These are phyloP conservation scores for Goniozus legneri DNA, from an alignment of 1,140 invertebrate species.

Conservation along the genomic window DNA sequence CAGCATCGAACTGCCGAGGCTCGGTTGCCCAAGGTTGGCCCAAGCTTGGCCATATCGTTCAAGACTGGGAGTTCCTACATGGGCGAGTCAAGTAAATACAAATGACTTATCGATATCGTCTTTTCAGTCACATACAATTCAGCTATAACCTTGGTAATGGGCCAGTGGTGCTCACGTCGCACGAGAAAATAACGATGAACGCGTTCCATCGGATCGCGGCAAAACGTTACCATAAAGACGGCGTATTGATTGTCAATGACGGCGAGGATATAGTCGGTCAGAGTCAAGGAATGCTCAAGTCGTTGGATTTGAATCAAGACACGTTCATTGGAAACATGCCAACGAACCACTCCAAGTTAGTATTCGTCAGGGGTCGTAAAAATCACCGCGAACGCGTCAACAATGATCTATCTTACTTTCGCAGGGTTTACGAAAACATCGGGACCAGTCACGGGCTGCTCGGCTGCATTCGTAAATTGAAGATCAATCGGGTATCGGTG, in stretches of 20 bases:
- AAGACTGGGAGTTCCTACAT: too few species aligned
- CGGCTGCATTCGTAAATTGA: conserved; percentile 77
- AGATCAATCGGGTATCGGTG: conserved; percentile 69
- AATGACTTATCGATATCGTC: neutral
- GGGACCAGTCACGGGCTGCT: conserved; percentile 77
- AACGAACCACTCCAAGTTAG: conserved; percentile 67
- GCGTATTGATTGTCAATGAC: conserved; percentile 78
- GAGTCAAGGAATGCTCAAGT: conserved; percentile 75
- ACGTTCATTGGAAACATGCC: conserved; percentile 82
- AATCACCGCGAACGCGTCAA: too few species aligned
- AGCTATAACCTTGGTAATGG: conserved; percentile 87
- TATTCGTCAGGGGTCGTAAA: conserved; percentile 7
- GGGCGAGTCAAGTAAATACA: too few species aligned
- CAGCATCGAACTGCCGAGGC: too few species aligned
- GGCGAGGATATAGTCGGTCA: conserved; percentile 76
- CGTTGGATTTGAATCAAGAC: conserved; percentile 78
- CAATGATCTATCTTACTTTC: conserved; percentile 12
- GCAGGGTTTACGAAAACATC: conserved; percentile 81
- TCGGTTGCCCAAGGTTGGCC: too few species aligned
- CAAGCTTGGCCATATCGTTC: too few species aligned
- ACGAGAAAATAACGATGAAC: conserved; percentile 70
- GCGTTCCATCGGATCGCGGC: conserved; percentile 77
- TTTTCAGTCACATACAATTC: conserved; percentile 58
- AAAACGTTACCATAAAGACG: conserved; percentile 80
- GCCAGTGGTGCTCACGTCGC: conserved; percentile 70